phyloP scores from a whole-genome alignment of 2,113 vertebrate species.

The Nematolebias whitei region DNA sequence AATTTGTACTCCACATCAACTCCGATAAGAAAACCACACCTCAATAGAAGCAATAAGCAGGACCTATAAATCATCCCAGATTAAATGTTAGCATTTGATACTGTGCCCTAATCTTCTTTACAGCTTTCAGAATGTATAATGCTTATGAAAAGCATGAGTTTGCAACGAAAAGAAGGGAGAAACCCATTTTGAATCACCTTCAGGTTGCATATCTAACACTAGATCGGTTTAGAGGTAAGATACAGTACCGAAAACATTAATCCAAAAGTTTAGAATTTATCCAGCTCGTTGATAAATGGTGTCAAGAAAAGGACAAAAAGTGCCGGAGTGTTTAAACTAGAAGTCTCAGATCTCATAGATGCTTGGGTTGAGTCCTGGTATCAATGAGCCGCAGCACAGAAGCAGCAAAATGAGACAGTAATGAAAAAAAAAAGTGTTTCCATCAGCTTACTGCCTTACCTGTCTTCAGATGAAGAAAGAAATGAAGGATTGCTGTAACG shows the following conservation, averaged over 20 bases:
- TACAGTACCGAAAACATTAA: background rate
- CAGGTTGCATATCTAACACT: conserved; percentile 10
- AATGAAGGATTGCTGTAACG: conserved; percentile 56
- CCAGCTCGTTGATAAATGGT: conserved; percentile 46
- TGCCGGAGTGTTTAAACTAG: conserved; percentile 27
- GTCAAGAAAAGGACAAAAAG: conserved; percentile 50
- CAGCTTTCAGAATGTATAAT: conserved; percentile 39
- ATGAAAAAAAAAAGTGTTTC: conserved; percentile 64
- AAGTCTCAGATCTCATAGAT: conserved; percentile 36
- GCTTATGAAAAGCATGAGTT: background rate
- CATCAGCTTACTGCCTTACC: conserved; percentile 65
- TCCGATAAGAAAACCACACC: conserved; percentile 59
- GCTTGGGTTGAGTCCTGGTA: conserved; percentile 36
- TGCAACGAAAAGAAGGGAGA: conserved; percentile 7
- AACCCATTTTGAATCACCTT: conserved; percentile 13
- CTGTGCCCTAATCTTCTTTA: conserved; percentile 39
- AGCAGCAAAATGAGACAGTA: conserved; percentile 36
- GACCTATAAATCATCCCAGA: conserved; percentile 66
- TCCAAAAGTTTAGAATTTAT: conserved; percentile 35
- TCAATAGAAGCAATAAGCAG: conserved; percentile 63
- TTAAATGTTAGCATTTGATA: conserved; percentile 56
- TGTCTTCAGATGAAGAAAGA: conserved; percentile 51
- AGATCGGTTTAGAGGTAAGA: background rate
- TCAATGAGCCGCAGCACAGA: conserved; percentile 49
- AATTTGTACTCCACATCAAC: conserved; percentile 33